Conservation (phyloP, 2,797 vertebrate genomes). For the Orestias chungarensis region DNA sequence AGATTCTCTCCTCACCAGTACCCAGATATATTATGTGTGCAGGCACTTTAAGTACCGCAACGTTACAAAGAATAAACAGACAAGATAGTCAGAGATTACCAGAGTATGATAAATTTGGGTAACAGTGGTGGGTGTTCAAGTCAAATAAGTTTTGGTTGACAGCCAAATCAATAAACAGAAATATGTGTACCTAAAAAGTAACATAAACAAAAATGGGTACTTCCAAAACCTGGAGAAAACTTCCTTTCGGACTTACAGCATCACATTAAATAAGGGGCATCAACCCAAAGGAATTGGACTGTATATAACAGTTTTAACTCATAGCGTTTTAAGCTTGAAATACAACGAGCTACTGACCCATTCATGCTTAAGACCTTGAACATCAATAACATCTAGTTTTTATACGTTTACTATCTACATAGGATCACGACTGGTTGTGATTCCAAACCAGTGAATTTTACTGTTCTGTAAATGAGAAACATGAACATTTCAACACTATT, state of each 20-base stretch:
- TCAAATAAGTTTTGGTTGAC: neutral
- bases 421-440: neutral
- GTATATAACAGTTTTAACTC: neutral
- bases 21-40: slow-evolving; percentile 7
- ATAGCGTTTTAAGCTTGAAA: neutral
- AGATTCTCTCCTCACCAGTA: neutral
- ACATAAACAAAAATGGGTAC: too few species aligned
- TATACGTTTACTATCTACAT: neutral
- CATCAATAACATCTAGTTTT: neutral
- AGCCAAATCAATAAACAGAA: neutral
- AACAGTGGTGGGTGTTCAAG: neutral
- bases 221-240: neutral
- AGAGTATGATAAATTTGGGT: neutral
- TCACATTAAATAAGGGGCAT: neutral
- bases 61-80: neutral
- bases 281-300: neutral
- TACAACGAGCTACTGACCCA: neutral
- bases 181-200: neutral
- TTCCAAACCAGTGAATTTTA: neutral
- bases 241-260: neutral
- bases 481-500: neutral
- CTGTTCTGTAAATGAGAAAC: neutral
- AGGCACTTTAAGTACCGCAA: slow-evolving; percentile 28
- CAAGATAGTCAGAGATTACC: neutral
- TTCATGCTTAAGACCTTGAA: neutral